Evolutionary conservation across 2,113 vertebrate genomes (phyloP).

Genomic region (Sinosuthora webbiana): DNA sequence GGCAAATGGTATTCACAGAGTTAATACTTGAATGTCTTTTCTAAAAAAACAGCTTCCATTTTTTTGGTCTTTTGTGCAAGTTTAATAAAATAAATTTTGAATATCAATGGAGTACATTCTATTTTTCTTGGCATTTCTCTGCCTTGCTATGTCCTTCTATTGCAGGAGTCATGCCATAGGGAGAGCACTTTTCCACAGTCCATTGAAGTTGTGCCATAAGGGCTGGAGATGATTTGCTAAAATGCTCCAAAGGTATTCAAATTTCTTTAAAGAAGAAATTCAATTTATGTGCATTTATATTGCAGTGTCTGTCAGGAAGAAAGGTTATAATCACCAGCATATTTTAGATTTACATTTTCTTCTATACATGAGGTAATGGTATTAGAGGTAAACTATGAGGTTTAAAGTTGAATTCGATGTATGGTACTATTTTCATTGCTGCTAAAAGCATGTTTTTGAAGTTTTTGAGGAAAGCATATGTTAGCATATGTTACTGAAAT

Average conservation of each 20-base stretch:
- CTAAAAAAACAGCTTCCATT: conserved; percentile 64
- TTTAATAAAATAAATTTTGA: conserved; percentile 97
- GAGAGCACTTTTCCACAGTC: conserved; percentile 89
- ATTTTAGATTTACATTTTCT: conserved; percentile 85
- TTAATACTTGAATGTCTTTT: conserved; percentile 65
- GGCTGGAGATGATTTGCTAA: conserved; percentile 97
- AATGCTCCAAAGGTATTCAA: conserved; percentile 94
- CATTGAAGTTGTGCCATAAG: conserved; percentile 91
- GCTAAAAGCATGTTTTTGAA: conserved; percentile 77
- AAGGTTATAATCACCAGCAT: conserved; percentile 96
- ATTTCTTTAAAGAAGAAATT: conserved; percentile 96
- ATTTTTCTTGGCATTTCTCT: conserved; percentile 90
- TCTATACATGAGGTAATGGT: conserved; percentile 82
- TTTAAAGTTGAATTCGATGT: conserved; percentile 73
- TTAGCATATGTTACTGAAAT: conserved; percentile 78
- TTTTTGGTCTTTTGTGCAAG: conserved; percentile 84
- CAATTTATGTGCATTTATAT: conserved; percentile 99
- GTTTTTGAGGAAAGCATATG: conserved; percentile 76
- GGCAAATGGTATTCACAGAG: conserved; percentile 28
- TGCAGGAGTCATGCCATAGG: conserved; percentile 82
- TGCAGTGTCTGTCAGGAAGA: conserved; percentile 97
- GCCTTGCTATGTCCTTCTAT: conserved; percentile 71
- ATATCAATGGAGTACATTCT: conserved; percentile 92
- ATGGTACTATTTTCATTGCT: conserved; percentile 76
- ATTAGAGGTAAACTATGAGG: conserved; percentile 77